Evolutionary conservation across 2,113 vertebrate genomes (phyloP).

Genomic region (Pomatorhinus ruficollis): DNA sequence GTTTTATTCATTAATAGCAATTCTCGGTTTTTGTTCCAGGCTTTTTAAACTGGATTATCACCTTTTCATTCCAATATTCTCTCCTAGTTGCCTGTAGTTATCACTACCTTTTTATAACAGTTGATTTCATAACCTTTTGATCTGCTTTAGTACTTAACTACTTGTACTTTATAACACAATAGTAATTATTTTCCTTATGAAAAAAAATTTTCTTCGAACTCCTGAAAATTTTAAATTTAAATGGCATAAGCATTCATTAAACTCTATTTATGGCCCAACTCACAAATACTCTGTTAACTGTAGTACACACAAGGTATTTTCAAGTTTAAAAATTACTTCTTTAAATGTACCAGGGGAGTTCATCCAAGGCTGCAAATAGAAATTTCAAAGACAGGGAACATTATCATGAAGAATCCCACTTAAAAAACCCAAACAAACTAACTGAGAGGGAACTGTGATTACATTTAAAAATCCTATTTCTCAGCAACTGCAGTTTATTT

Average conservation of each 20-base stretch:
- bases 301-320: neutral
- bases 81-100: neutral
- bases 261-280: neutral
- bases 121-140: slow-evolving; percentile 48
- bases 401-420: neutral
- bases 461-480: neutral
- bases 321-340: neutral
- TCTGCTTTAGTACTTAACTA: slow-evolving; percentile 7
- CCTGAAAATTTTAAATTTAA: neutral
- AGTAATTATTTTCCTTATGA: slow-evolving; percentile 1
- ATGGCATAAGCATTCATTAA: neutral
- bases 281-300: neutral
- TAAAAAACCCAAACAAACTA: neutral
- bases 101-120: neutral
- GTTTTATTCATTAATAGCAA: slow-evolving; percentile 32
- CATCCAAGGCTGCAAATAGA: neutral
- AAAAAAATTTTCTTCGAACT: neutral
- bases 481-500: neutral
- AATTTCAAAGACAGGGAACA: neutral
- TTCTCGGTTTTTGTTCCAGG: slow-evolving; percentile 12
- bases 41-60: slow-evolving; percentile 54
- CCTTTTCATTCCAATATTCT: slow-evolving; percentile 35
- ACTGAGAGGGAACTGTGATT: neutral
- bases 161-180: neutral
- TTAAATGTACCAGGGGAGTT: neutral